Conservation (phyloP, 37 sponge, comb jelly and placozoan species). For the Tethya wilhelma region DNA sequence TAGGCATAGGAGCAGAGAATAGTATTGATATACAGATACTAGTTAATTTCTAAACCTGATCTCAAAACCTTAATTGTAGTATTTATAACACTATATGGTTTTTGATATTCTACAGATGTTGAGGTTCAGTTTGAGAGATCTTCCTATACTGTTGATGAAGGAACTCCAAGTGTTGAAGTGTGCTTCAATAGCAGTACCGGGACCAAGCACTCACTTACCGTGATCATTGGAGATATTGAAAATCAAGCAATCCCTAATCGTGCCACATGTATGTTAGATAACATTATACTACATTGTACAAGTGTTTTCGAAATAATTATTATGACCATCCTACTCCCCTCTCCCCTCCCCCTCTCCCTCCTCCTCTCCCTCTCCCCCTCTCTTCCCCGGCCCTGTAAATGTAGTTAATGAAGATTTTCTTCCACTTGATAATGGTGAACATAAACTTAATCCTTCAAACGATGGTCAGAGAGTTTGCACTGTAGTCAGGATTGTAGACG, state of each 20-base stretch:
- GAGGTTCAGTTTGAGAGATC: neutral
- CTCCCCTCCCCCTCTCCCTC: no score
- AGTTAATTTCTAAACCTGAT: no score
- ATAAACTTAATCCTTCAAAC: neutral
- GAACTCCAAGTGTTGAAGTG: neutral
- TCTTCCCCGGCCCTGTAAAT: no score
- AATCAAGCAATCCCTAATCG: neutral
- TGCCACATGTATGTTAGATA: constrained; percentile 1
- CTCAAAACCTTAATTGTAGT: neutral
- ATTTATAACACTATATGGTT: no score
- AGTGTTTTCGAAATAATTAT: no score
- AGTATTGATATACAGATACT: no score
- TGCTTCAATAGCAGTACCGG: neutral
- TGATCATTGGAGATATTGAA: neutral
- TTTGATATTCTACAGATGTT: constrained; percentile 4
- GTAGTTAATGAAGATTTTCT: neutral
- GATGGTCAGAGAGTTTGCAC: neutral
- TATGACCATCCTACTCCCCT: no score
- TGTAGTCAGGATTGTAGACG: neutral
- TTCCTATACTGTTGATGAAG: neutral
- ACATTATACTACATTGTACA: no score
- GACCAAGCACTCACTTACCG: neutral
- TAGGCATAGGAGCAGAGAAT: no score
- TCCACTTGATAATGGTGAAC: neutral
- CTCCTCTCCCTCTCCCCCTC: no score